Evolutionary conservation across 2,888 invertebrate species (phyloP), one percentile per base, ranked within the genome.

Genomic region (Acleris holmiana): DNA sequence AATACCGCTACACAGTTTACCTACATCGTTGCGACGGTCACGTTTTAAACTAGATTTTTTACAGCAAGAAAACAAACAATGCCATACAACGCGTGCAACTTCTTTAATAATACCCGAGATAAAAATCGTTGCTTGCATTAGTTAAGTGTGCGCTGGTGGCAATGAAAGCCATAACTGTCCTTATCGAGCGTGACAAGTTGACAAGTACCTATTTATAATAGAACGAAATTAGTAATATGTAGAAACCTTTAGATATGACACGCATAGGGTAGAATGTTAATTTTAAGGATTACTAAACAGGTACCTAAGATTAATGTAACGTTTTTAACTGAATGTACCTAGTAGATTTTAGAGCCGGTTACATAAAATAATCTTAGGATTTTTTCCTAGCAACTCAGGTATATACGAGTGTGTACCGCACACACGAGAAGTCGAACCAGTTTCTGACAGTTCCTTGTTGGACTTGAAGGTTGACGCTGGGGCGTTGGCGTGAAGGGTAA

Each of bases 391-490:
- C 8, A 8, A 29, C 29, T 29, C 6, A 25, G 25, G 25, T 25
- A 2, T 1, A 29, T 4, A 23, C 23, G n/a, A n/a, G n/a, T 25
- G 29, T 29, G 6, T 10, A 29, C 8, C 10, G 29, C 10, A 29
- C 29, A 41, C 44, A 29, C 23, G 19, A 73, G 75, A 68, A 65
- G 75, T 71, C 66, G 66, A 74, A 78, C 78, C 73, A 74, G 78
- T 76, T 73, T 65, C 63, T 73, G 69, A 71, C 61, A 49, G 66
- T 69, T 73, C 29, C 69, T 68, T 69, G 67, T 74, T 72, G 73
- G 73, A 70, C 67, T 65, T 69, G 78, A 82, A 83, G 84, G 83
- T 81, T 78, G 70, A 51, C 66, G 40, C 58, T 48, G 46, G 56
- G 25, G 53, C 47, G 44, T 7, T 54, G 53, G 53, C 64, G 48